phyloP scores from a whole-genome alignment of 2,113 vertebrate genomes.

The Pandion haliaetus region DNA sequence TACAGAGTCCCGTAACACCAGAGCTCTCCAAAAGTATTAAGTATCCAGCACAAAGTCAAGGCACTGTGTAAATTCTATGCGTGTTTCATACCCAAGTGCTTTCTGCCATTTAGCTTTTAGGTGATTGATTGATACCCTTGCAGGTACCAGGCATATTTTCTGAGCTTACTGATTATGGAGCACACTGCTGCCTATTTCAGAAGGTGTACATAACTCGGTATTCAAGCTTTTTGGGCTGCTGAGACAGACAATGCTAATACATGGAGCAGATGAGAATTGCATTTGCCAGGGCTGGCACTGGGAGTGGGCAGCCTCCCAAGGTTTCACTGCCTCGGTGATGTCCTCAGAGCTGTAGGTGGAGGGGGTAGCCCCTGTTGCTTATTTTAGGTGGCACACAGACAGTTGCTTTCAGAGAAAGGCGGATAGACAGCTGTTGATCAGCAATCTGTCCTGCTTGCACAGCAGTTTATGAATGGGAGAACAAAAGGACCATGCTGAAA shows the following conservation, averaged over 20 bases:
- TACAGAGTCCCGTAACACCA: not conserved
- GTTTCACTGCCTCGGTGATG: not conserved
- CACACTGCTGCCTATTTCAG: not conserved
- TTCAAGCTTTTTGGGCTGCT: not conserved
- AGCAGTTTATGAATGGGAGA: not conserved
- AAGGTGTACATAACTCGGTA: not conserved
- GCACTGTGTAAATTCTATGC: not conserved
- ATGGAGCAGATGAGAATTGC: not conserved
- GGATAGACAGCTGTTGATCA: not conserved
- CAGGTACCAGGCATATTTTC: not conserved
- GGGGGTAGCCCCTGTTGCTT: not conserved
- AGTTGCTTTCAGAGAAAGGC: not conserved
- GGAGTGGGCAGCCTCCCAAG: not conserved
- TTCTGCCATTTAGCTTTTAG: not conserved
- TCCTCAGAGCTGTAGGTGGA: not conserved
- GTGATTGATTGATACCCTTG: not conserved
- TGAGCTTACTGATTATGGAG: not conserved
- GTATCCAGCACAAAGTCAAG: not conserved
- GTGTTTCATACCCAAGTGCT: not conserved
- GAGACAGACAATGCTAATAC: not conserved
- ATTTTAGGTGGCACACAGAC: not conserved
- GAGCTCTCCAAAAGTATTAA: slow-evolving; percentile 7
- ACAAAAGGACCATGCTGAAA: not conserved
- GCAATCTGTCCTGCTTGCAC: not conserved
- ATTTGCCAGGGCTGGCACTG: not conserved